A percentile compares a stretch with the other conserved stretches of the same genome.
Conservation (phyloP, 2,113 vertebrate genomes). For the Donacobius atricapilla region DNA sequence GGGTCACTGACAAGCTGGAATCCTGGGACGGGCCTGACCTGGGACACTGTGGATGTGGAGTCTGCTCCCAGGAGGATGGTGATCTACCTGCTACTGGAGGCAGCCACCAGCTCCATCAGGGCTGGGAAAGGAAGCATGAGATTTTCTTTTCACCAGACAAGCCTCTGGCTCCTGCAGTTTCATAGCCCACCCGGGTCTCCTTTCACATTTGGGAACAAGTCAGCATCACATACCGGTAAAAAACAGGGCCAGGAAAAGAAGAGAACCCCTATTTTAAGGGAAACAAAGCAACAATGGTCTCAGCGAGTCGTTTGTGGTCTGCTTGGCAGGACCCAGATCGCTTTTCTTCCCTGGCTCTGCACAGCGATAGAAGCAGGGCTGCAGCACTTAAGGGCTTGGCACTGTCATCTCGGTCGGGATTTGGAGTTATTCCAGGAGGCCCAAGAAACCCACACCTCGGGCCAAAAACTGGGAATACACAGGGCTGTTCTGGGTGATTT, state of each 20-base stretch:
- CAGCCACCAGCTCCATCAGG: rapidly evolving
- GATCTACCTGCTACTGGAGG: background rate
- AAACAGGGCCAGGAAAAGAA: background rate
- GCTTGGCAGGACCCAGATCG: background rate
- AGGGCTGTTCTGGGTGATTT: constrained; percentile 28
- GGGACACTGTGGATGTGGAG: rapidly evolving
- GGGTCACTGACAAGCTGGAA: background rate
- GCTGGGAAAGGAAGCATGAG: background rate
- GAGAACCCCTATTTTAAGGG: background rate
- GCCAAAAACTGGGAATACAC: constrained; percentile 35
- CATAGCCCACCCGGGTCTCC: background rate
- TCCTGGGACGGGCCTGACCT: background rate
- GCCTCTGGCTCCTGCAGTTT: background rate
- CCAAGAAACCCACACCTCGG: background rate
- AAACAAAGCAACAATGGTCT: background rate
- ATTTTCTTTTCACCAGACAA: background rate
- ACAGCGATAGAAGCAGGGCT: background rate
- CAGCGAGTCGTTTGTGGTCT: background rate
- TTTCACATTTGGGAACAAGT: constrained; percentile 5
- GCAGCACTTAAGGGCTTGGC: constrained; percentile 63
- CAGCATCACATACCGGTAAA: background rate
- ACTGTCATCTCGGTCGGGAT: background rate
- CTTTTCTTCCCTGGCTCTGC: background rate
- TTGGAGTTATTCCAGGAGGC: constrained; percentile 44
- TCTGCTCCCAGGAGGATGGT: background rate